These are phyloP conservation scores for Oncorhynchus gorbuscha DNA, from an alignment of 2,113 vertebrate genomes.

Conservation along the genomic window DNA sequence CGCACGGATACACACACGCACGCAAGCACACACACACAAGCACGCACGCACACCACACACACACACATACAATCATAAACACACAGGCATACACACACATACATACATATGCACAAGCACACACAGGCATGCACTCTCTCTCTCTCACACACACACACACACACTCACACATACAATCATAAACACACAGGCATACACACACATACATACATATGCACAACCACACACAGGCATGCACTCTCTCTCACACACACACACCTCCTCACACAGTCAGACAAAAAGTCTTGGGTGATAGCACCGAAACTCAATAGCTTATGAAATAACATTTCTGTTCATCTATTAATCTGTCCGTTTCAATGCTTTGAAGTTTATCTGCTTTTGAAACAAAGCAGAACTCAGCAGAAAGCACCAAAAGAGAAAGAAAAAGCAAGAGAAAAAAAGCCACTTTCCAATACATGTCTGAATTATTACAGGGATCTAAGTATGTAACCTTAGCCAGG, in stretches of 20 bases:
- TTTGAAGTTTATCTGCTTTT: conserved; percentile 73
- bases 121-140: no score
- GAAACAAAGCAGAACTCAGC: conserved; percentile 63
- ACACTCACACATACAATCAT: no score
- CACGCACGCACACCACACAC: no score
- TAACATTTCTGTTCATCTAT: conserved; percentile 64
- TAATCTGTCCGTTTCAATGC: conserved; percentile 65
- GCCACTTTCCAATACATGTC: conserved; percentile 62
- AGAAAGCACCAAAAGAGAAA: conserved; percentile 56
- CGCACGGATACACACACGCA: no score
- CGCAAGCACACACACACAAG: no score
- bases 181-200: no score
- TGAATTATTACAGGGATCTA: conserved; percentile 73
- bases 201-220: background rate
- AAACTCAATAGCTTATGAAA: conserved; percentile 68
- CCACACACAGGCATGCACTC: background rate
- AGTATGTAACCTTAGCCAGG: conserved; percentile 65
- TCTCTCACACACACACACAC: background rate
- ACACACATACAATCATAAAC: background rate
- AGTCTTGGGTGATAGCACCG: conserved; percentile 49
- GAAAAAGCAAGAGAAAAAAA: conserved; percentile 24
- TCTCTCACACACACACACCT: background rate
- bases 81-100: background rate
- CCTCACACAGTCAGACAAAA: conserved; percentile 37
- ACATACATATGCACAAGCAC: no score